Evolutionary conservation across 1,140 invertebrate species (phyloP), one percentile per base, ranked within the genome.

Genomic region (Ceratosolen solmsi): DNA sequence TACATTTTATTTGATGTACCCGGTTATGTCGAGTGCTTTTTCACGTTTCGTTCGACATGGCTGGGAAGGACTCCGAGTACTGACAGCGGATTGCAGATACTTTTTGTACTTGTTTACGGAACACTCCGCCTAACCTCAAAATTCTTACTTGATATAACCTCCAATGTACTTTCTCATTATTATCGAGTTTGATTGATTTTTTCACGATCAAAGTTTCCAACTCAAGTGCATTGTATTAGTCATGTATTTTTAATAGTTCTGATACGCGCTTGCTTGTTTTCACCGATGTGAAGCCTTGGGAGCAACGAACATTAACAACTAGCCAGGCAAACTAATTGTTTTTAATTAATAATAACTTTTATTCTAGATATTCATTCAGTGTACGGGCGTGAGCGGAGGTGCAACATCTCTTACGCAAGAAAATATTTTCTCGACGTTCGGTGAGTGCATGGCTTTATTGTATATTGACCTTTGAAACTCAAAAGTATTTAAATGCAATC

Each of bases 401-500:
- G 96, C 96, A 74, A 93, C 96, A 65, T 92, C 95, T 87, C 93
- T 97, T 85, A 96, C 94, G 79, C 92, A 94, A 90, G 92, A 94
- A 86, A 97, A 96, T 92, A 94, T 97, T 91, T 95, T 96, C 91
- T 94, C 94, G 92, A 95, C 95, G 83, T 93, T 97, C 93, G 95
- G 96, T 97, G 93, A 94, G 92, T 81, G 27, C 81, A 30, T 71
- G 51, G 73, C 79, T 65, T 76, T 77, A n/a, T n/a, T n/a, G n/a
- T n/a, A n/a, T n/a, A n/a, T n/a, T n/a, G 82, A 46, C 20, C 15
- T 41, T n/a, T n/a, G 63, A 22, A 38, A 36, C 36, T 9, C 2
- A 22, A 68, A 41, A 22, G 22, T n/a, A 41, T 68, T 2, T 41
- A 60, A 60, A 60, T 60, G 8, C n/a, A 60, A 30, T 30, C 27